These are phyloP conservation scores for Acrobasis consociella DNA, from an alignment of 2,888 invertebrate species.

Conservation along the genomic window DNA sequence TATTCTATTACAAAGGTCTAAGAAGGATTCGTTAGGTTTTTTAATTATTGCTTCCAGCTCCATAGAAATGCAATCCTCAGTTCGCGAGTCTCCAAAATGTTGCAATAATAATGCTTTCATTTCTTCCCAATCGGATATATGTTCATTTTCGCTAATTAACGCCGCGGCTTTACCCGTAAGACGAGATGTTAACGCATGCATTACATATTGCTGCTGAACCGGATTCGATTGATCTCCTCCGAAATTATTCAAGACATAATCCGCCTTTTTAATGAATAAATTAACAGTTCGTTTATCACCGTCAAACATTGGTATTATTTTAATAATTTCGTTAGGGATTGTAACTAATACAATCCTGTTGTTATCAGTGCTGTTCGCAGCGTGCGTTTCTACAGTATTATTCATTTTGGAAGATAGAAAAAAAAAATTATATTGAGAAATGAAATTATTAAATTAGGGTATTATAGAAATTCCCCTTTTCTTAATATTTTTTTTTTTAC, in stretches of 20 bases:
- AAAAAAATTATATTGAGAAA: too few species aligned
- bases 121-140: conserved; percentile 9
- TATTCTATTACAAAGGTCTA: conserved; percentile 17
- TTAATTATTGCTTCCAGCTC: conserved; percentile 1
- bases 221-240: not conserved
- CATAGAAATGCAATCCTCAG: conserved; percentile 5
- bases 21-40: not conserved
- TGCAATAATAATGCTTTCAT: conserved; percentile 4
- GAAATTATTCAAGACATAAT: not conserved
- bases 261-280: not conserved
- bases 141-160: conserved; percentile 16
- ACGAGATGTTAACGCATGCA: not conserved
- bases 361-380: too few species aligned
- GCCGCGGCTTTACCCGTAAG: conserved; percentile 13
- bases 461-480: too few species aligned
- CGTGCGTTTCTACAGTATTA: not conserved
- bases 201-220: not conserved
- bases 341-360: too few species aligned
- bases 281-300: not conserved
- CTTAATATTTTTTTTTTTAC: too few species aligned
- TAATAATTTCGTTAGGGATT: too few species aligned
- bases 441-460: too few species aligned
- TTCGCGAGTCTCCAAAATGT: conserved; percentile 23
- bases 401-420: not conserved
- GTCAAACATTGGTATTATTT: not conserved